Conservation (phyloP, 2,888 invertebrate species). For the Lasioglossum vierecki region DNA sequence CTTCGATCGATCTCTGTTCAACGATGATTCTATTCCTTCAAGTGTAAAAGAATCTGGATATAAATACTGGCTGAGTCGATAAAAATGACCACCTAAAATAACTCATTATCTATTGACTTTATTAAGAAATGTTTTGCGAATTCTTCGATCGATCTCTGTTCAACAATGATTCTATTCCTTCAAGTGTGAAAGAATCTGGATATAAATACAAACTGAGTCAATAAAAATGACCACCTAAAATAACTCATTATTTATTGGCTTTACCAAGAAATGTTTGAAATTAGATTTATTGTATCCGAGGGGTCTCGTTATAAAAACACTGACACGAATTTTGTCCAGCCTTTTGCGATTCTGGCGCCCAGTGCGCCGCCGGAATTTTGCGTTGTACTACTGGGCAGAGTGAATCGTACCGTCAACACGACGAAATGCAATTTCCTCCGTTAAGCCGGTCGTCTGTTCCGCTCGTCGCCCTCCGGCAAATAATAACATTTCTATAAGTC, state of each 20-base stretch:
- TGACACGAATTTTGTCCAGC: not conserved
- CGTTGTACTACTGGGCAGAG: constrained; percentile 27
- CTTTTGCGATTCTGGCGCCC: not conserved
- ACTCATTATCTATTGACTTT: too few relatives aligned
- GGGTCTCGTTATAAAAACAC: too few relatives aligned
- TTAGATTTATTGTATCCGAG: too few relatives aligned
- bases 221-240: too few relatives aligned
- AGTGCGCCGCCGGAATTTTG: constrained; percentile 7
- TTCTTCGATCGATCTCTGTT: not conserved
- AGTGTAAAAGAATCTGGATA: not conserved
- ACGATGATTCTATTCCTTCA: not conserved
- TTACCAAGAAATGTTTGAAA: too few relatives aligned
- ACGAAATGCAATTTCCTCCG: constrained; percentile 78
- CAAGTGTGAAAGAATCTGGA: not conserved
- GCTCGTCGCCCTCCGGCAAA: constrained; percentile 74
- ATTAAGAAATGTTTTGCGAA: too few relatives aligned
- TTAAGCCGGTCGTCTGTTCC: constrained; percentile 67
- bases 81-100: too few relatives aligned
- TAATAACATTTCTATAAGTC: constrained; percentile 84
- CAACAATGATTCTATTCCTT: not conserved
- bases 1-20: not conserved
- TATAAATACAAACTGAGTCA: not conserved
- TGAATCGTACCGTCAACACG: constrained; percentile 73
- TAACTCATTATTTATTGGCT: too few relatives aligned
- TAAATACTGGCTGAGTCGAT: not conserved